Conservation (phyloP, 2,797 vertebrate genomes). For the Remorina albescens region DNA sequence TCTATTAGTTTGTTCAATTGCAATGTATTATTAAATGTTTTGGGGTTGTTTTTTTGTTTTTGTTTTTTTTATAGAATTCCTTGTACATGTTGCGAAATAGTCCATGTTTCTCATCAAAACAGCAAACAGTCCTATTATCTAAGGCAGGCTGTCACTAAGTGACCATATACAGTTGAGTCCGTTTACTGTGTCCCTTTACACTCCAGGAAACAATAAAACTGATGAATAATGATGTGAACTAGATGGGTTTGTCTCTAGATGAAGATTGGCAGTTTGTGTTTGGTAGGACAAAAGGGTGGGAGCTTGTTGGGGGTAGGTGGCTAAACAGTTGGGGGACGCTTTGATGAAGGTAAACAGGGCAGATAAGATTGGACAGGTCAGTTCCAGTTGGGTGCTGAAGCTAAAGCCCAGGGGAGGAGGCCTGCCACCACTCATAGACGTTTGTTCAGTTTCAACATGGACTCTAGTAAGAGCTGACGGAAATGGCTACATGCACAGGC, state of each 20-base stretch:
- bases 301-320: constrained; percentile 3
- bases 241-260: constrained; percentile 69
- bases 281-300: constrained; percentile 13
- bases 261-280: constrained; percentile 49
- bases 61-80: constrained; percentile 12
- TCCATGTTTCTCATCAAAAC: not conserved
- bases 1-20: constrained; percentile 15
- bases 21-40: not conserved
- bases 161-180: not conserved
- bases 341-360: constrained; percentile 56
- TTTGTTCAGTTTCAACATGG: constrained; percentile 61
- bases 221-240: constrained; percentile 60
- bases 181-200: constrained; percentile 26
- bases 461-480: constrained; percentile 60
- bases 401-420: constrained; percentile 56
- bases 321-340: constrained; percentile 20
- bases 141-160: not conserved
- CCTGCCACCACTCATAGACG: constrained; percentile 74
- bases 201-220: constrained; percentile 32
- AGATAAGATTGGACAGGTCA: constrained; percentile 72
- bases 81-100: constrained; percentile 23
- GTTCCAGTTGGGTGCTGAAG: constrained; percentile 50
- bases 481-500: constrained; percentile 28
- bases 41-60: too few relatives aligned
- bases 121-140: not conserved